These are phyloP conservation scores for Empidonax traillii DNA, from an alignment of 2,113 vertebrate genomes.

Conservation along the genomic window DNA sequence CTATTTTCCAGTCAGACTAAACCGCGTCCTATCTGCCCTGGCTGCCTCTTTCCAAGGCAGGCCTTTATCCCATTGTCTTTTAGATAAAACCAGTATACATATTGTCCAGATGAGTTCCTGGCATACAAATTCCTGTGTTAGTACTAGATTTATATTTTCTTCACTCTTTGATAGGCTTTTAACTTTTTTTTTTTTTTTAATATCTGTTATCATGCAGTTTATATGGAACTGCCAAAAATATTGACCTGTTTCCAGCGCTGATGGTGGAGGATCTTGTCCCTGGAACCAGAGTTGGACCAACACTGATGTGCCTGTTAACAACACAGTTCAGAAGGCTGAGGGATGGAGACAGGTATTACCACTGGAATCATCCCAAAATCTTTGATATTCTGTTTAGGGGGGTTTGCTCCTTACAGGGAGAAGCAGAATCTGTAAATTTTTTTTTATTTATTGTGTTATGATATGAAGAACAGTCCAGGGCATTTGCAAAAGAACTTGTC, in stretches of 20 bases:
- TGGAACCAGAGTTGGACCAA: conserved; percentile 71
- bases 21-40: background rate
- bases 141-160: background rate
- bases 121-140: background rate
- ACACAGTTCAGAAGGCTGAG: conserved; percentile 72
- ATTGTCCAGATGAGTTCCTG: background rate
- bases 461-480: background rate
- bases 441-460: background rate
- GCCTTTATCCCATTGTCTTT: background rate
- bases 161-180: background rate
- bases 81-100: background rate
- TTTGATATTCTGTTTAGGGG: background rate
- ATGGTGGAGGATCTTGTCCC: conserved; percentile 75
- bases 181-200: background rate
- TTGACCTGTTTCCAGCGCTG: conserved; percentile 75
- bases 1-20: conserved; percentile 24
- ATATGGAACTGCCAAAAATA: conserved; percentile 74
- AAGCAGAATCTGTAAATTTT: background rate
- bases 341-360: conserved; percentile 73
- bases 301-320: conserved; percentile 66
- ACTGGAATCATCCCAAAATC: background rate
- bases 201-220: conserved; percentile 47
- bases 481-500: background rate
- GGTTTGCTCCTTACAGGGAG: background rate
- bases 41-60: background rate